A percentile compares a stretch with the other conserved stretches of the same genome.
phyloP scores from a whole-genome alignment of 1,140 invertebrate species.

The Epicauta chinensis region DNA sequence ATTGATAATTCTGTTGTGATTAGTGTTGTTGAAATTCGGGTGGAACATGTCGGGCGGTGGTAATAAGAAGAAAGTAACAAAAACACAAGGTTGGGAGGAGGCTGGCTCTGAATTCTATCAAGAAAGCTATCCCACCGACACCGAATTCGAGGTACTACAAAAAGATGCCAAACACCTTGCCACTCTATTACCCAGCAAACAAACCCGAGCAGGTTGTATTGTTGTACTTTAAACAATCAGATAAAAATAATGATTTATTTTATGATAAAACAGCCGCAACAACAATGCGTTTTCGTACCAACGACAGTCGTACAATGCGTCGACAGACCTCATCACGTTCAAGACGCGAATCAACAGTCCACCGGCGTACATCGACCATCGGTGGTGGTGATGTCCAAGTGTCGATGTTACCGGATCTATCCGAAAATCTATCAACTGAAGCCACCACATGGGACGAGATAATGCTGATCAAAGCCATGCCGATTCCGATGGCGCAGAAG shows the following conservation, averaged over 20 bases:
- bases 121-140: slow-evolving; percentile 71
- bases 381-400: slow-evolving; percentile 63
- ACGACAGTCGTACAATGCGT: slow-evolving; percentile 35
- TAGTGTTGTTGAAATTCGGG: no score
- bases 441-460: slow-evolving; percentile 80
- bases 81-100: slow-evolving; percentile 70
- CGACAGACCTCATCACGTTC: slow-evolving; percentile 58
- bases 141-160: slow-evolving; percentile 56
- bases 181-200: slow-evolving; percentile 70
- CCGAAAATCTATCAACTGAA: slow-evolving; percentile 74
- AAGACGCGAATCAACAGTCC: slow-evolving; percentile 55
- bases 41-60: slow-evolving; percentile 53
- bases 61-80: slow-evolving; percentile 49
- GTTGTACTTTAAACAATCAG: neutral
- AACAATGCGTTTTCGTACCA: slow-evolving; percentile 45
- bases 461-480: slow-evolving; percentile 77
- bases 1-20: no score
- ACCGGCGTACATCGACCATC: slow-evolving; percentile 48
- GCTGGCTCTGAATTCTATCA: slow-evolving; percentile 80
- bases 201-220: slow-evolving; percentile 50
- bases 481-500: slow-evolving; percentile 74
- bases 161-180: slow-evolving; percentile 66
- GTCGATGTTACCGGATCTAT: slow-evolving; percentile 69
- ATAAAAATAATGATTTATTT: neutral
- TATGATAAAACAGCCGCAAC: slow-evolving; percentile 28